These are phyloP conservation scores for Acanthopagrus latus DNA, from an alignment of 2,797 vertebrate species.

Conservation along the genomic window DNA sequence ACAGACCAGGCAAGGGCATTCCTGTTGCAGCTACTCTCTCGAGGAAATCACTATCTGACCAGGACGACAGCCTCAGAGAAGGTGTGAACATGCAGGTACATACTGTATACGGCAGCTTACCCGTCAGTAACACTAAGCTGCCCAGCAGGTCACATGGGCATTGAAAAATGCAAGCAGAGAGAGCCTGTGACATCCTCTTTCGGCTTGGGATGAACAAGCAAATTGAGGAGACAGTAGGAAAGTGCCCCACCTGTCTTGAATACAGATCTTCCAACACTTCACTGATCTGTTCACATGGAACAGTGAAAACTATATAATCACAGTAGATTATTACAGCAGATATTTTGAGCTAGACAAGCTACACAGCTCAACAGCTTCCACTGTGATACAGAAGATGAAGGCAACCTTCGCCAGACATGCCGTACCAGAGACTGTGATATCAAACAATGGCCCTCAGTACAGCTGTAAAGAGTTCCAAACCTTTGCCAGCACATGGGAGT, in stretches of 20 bases:
- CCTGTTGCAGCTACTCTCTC: constrained; percentile 11
- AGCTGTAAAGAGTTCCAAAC: constrained; percentile 2
- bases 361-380: constrained; percentile 1
- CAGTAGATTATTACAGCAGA: constrained; percentile 15
- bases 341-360: constrained; percentile 17
- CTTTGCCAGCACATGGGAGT: constrained; percentile 15
- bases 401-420: constrained; percentile 5
- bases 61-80: constrained; percentile 30
- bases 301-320: neutral
- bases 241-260: neutral
- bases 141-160: neutral
- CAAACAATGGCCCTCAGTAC: constrained; percentile 9
- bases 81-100: constrained; percentile 27
- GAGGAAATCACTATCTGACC: constrained; percentile 15
- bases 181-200: constrained; percentile 9
- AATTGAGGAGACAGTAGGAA: neutral
- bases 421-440: constrained; percentile 13
- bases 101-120: constrained; percentile 23
- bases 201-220: constrained; percentile 8
- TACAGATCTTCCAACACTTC: neutral
- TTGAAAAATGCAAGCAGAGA: constrained; percentile 5
- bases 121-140: constrained; percentile 30
- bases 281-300: constrained; percentile 18
- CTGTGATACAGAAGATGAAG: constrained; percentile 42
- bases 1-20: constrained; percentile 22